Evolutionary conservation across 2,888 invertebrate species (phyloP).

Genomic region (Hylaea fasciaria): DNA sequence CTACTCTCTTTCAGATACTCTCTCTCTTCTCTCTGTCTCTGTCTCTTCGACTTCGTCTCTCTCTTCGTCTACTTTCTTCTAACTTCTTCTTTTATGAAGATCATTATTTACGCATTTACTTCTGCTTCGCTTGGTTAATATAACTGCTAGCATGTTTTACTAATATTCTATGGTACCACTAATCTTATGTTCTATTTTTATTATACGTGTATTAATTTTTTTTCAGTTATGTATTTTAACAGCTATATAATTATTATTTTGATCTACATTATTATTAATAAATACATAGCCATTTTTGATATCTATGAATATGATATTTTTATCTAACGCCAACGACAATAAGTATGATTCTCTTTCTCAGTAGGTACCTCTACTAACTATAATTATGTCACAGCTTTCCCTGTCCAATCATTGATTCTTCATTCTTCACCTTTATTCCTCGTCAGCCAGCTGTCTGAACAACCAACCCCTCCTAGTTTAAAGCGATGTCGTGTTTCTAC

Average conservation of each 20-base stretch:
- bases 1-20: too few relatives aligned
- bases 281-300: too few relatives aligned
- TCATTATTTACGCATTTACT: conserved; percentile 24
- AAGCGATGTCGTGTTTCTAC: conserved; percentile 83
- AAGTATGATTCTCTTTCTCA: not conserved
- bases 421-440: conserved; percentile 70
- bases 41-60: too few relatives aligned
- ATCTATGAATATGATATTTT: too few relatives aligned
- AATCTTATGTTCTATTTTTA: not conserved
- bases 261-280: too few relatives aligned
- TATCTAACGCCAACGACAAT: too few relatives aligned
- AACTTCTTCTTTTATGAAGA: too few relatives aligned
- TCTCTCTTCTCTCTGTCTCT: too few relatives aligned
- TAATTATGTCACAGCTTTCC: too few relatives aligned
- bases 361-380: too few relatives aligned
- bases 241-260: not conserved
- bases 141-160: conserved; percentile 22
- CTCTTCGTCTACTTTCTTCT: too few relatives aligned
- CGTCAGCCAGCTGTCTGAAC: conserved; percentile 58
- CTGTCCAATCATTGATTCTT: not conserved
- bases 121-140: conserved; percentile 22
- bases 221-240: not conserved
- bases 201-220: not conserved
- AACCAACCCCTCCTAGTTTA: conserved; percentile 73
- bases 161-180: not conserved